Base-by-base conservation (phyloP, 2,888 invertebrate genomes). In the Neoitamus cyanurus region DNA sequence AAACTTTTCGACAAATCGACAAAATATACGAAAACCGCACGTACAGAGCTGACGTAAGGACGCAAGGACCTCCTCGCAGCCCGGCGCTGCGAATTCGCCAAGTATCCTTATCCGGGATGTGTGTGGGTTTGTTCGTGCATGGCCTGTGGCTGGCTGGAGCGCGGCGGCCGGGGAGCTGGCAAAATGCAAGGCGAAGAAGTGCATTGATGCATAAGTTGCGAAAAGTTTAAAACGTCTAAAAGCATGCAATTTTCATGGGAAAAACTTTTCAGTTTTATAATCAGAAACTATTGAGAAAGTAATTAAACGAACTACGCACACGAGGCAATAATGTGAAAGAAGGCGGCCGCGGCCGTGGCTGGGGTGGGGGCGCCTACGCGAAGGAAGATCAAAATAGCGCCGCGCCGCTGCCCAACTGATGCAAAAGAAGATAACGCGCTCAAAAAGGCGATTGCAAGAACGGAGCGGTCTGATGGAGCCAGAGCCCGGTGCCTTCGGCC, bases 251-350 rank as follows among this genome's bases (percentile, higher is more conserved):
- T 86, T 86, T 84, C 83, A 83, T 83, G 83, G 84, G 70, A 80
- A 78, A 85, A 86, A 85, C 84, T 86, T 86, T 85, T 83, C 85
- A 84, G 85, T 86, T 84, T 83, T 75, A 86, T 85, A 85, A 86
- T 86, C 85, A 85, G 86, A 80, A 86, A 86, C 86, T 86, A 86
- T 86, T 86, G 86, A 86, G 86, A 86, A 86, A 86, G 86, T 86
- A 86, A 86, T 86, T 86, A 86, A 84, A 77, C 83, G 78, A 85
- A 36, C 73, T 77, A 86, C 84, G 85, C 86, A 86, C 83, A 85
- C 78, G 83, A 84, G 84, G 72, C 83, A 78, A 83, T 84, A 83
- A 85, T 69, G 37, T 69, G 82, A 68, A 82, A 82, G 82, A 37
- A 78, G 58, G 42, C 78, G 78, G 4, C n/a, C 31, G 58, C 15